Evolutionary conservation across 2,113 vertebrate genomes (phyloP).

Genomic region (Cyanoderma ruficeps): DNA sequence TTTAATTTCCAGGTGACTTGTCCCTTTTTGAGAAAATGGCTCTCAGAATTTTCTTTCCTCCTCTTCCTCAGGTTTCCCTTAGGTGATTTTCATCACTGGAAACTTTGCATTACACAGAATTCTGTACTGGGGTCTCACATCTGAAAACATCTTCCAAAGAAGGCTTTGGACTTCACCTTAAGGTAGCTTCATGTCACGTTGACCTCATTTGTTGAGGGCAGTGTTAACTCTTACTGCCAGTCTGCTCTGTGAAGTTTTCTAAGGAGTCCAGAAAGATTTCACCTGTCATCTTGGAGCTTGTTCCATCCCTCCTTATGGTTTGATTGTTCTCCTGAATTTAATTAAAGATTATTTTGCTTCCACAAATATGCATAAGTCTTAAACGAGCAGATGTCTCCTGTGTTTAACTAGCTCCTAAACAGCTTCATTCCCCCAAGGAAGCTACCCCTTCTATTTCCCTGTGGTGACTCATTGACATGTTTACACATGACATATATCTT

Average conservation of each 20-base stretch:
- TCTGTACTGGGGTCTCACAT: fast-evolving
- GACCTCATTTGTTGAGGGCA: neutral
- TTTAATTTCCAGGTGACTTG: neutral
- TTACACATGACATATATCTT: neutral
- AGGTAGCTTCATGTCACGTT: neutral
- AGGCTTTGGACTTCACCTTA: neutral
- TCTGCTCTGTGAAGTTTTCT: neutral
- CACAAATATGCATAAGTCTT: neutral
- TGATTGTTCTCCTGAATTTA: neutral
- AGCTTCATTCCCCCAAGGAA: neutral
- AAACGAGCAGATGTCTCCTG: neutral
- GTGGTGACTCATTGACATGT: neutral
- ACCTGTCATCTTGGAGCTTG: neutral
- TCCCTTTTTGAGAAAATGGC: neutral
- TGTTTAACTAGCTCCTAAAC: neutral
- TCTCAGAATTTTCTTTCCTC: neutral
- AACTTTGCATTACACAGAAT: neutral
- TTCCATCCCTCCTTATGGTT: neutral
- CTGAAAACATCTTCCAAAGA: neutral
- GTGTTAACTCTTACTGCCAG: neutral
- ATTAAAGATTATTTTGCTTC: neutral
- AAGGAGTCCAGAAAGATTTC: neutral
- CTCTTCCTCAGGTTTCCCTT: neutral
- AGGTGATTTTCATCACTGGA: neutral
- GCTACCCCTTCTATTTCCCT: neutral